Evolutionary conservation across 2,113 vertebrate species (phyloP).

Genomic region (Toxotes chatareus): DNA sequence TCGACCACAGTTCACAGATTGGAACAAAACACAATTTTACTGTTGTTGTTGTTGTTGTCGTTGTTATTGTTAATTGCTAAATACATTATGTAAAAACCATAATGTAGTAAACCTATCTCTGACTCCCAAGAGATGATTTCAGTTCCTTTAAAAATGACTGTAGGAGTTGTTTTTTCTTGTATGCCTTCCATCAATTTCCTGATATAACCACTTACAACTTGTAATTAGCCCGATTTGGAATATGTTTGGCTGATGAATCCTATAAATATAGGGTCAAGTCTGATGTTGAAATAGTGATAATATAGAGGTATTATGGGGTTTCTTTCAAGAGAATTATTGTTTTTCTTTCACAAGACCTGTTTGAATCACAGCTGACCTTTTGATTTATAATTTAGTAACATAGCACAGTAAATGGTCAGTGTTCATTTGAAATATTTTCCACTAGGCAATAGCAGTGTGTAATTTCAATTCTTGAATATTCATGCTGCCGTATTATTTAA

Average conservation of each 20-base stretch:
- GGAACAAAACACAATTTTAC: background rate
- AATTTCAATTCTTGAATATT: conserved; percentile 50
- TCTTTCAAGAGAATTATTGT: background rate
- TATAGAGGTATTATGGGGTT: background rate
- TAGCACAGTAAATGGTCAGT: conserved; percentile 3
- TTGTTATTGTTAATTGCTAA: conserved; percentile 11
- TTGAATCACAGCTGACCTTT: conserved; percentile 10
- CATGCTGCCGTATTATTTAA: conserved; percentile 34
- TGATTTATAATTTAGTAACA: background rate
- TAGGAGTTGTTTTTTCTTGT: background rate
- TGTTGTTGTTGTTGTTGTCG: background rate
- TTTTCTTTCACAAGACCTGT: background rate
- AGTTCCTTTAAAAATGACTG: background rate
- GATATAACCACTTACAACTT: background rate
- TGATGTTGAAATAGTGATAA: background rate
- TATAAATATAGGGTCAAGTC: background rate
- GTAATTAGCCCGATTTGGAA: background rate
- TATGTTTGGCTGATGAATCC: background rate
- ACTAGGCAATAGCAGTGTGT: conserved; percentile 12
- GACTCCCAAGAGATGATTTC: background rate
- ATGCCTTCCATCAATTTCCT: background rate
- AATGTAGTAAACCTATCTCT: background rate
- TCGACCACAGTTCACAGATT: conserved; percentile 30
- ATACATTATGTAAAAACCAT: conserved; percentile 13
- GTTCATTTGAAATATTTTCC: conserved; percentile 19